These are phyloP conservation scores for Aphelenchoides besseyi DNA, from an alignment of 1,140 invertebrate species.

Conservation along the genomic window DNA sequence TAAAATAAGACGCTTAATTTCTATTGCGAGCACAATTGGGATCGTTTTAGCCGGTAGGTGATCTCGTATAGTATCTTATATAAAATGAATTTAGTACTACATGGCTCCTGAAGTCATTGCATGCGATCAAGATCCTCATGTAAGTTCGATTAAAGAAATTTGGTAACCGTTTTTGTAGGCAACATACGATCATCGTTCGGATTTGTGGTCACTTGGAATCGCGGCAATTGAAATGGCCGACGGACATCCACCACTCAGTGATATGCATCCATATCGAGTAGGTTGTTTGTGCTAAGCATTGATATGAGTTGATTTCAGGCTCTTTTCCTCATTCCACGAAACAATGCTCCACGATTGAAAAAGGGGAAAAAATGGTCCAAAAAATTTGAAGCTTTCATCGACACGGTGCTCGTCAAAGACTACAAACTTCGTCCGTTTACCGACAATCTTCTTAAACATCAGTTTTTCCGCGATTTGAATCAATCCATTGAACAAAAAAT, in stretches of 20 bases:
- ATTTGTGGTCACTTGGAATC: slow-evolving; percentile 96
- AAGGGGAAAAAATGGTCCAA: slow-evolving; percentile 92
- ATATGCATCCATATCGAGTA: slow-evolving; percentile 99
- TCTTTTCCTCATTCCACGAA: slow-evolving; percentile 94
- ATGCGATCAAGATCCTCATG: slow-evolving; percentile 98
- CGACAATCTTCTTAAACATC: slow-evolving; percentile 91
- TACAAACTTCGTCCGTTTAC: slow-evolving; percentile 96
- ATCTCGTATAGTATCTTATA: slow-evolving; percentile 20
- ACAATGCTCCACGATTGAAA: slow-evolving; percentile 83
- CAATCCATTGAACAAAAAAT: slow-evolving; percentile 83
- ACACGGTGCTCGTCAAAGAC: slow-evolving; percentile 87
- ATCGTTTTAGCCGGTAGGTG: slow-evolving; percentile 10
- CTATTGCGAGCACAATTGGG: no score
- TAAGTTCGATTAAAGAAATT: no score
- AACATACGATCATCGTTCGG: slow-evolving; percentile 97
- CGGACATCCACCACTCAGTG: slow-evolving; percentile 85
- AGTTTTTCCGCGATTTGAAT: slow-evolving; percentile 94
- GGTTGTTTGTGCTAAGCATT: no score
- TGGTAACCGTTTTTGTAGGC: no score
- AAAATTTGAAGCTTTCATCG: slow-evolving; percentile 72
- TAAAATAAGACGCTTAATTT: no score
- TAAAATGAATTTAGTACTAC: slow-evolving; percentile 63
- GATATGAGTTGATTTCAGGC: slow-evolving; percentile 99
- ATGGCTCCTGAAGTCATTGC: slow-evolving; percentile 87
- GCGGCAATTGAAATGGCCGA: slow-evolving; percentile 99